Percentiles rank a stretch among this genome's conserved stretches.
Evolutionary conservation across 2,888 invertebrate genomes (phyloP).

Genomic region (Netelia fuscicornis): DNA sequence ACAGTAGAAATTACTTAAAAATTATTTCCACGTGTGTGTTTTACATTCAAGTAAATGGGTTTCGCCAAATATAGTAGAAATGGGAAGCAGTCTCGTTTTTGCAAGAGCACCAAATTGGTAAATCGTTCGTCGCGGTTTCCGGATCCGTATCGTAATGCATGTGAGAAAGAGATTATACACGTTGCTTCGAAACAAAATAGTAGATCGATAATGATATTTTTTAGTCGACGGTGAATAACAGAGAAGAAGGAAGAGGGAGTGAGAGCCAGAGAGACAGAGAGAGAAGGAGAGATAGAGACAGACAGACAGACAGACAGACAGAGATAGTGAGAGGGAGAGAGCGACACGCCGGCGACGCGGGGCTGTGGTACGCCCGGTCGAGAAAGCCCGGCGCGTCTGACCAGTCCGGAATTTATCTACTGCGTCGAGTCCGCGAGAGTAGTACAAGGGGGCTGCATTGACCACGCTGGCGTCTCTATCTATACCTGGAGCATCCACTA

Average conservation of each 20-base stretch:
- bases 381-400: conserved; percentile 73
- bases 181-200: conserved; percentile 10
- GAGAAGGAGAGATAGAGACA: too few relatives aligned
- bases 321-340: conserved; percentile 5
- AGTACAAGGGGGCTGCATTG: conserved; percentile 61
- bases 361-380: conserved; percentile 50
- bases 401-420: conserved; percentile 79
- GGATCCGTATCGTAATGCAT: conserved; percentile 22
- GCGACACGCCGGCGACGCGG: conserved; percentile 67
- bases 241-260: conserved; percentile 19
- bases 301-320: too few relatives aligned
- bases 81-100: background rate
- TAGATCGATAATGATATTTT: conserved; percentile 55
- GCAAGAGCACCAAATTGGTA: background rate
- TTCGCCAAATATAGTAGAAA: background rate
- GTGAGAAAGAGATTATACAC: conserved; percentile 11
- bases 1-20: too few relatives aligned
- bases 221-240: conserved; percentile 45
- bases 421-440: conserved; percentile 69
- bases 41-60: too few relatives aligned
- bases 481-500: background rate
- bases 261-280: too few relatives aligned
- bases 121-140: background rate
- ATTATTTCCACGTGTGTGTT: too few relatives aligned
- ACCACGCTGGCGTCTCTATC: conserved; percentile 57